Evolutionary conservation across 2,797 vertebrate species (phyloP).

Genomic region (Chaenodraco wilsoni): DNA sequence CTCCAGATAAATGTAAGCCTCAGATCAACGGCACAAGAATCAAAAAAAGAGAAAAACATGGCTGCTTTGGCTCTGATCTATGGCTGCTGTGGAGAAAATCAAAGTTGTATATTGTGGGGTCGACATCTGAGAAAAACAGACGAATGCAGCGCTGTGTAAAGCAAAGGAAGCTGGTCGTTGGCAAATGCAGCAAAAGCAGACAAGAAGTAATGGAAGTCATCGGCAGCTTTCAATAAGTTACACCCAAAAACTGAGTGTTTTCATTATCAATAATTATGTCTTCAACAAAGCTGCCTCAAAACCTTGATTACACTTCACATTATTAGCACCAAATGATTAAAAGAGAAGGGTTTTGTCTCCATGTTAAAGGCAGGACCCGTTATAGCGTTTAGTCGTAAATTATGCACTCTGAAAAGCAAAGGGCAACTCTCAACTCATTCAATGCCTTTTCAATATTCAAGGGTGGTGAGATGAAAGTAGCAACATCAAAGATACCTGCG

Average conservation of each 20-base stretch:
- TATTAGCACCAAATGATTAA: slow-evolving; percentile 1
- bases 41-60: slow-evolving; percentile 13
- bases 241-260: neutral
- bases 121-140: slow-evolving; percentile 60
- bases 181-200: slow-evolving; percentile 26
- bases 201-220: slow-evolving; percentile 9
- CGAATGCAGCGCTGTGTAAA: slow-evolving; percentile 49
- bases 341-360: neutral
- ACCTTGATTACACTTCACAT: neutral
- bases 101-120: slow-evolving; percentile 59
- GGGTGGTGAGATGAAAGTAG: slow-evolving; percentile 57
- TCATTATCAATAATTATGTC: slow-evolving; percentile 17
- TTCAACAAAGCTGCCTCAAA: neutral
- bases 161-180: slow-evolving; percentile 39
- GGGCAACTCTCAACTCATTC: slow-evolving; percentile 5
- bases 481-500: slow-evolving; percentile 50
- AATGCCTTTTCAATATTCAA: slow-evolving; percentile 34
- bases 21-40: slow-evolving; percentile 22
- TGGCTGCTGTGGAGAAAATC: slow-evolving; percentile 51
- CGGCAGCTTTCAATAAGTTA: slow-evolving; percentile 27
- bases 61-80: slow-evolving; percentile 44
- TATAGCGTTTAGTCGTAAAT: neutral
- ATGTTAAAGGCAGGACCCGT: neutral
- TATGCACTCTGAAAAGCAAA: slow-evolving; percentile 12
- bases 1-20: slow-evolving; percentile 39